Conservation (phyloP, 2,888 invertebrate genomes). For the Thecophora atra region DNA sequence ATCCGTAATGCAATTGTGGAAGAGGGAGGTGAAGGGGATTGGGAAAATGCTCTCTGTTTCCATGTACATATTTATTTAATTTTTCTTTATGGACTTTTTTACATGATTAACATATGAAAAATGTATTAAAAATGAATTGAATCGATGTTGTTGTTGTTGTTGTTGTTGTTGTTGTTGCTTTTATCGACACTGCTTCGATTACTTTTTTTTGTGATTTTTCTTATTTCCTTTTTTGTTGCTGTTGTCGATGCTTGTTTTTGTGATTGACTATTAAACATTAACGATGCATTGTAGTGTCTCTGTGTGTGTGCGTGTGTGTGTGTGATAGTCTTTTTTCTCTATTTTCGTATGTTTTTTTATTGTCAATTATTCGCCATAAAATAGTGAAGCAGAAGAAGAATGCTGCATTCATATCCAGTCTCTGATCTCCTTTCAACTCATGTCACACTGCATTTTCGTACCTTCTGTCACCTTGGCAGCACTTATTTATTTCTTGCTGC, state of each 20-base stretch:
- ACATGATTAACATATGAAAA: background rate
- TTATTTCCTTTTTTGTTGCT: background rate
- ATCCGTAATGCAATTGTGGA: conserved; percentile 29
- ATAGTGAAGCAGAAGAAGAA: no score
- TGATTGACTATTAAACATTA: no score
- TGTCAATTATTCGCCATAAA: no score
- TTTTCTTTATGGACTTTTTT: conserved; percentile 14
- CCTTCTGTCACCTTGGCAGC: no score
- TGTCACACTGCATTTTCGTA: no score
- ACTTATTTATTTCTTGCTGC: no score
- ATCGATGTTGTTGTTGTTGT: background rate
- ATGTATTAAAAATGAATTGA: conserved; percentile 1
- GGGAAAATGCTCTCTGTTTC: conserved; percentile 3
- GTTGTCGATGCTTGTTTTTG: no score
- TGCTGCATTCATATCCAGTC: no score
- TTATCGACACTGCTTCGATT: background rate
- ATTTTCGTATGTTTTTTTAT: no score
- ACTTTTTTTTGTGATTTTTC: background rate
- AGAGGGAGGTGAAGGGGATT: no score
- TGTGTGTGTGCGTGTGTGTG: conserved; percentile 14
- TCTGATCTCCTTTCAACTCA: no score
- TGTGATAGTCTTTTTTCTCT: conserved; percentile 25
- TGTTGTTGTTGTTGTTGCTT: background rate
- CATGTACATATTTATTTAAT: conserved; percentile 14
- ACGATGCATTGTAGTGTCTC: background rate